Evolutionary conservation across 2,113 vertebrate genomes (phyloP).

Genomic region (Herpailurus yagouaroundi): DNA sequence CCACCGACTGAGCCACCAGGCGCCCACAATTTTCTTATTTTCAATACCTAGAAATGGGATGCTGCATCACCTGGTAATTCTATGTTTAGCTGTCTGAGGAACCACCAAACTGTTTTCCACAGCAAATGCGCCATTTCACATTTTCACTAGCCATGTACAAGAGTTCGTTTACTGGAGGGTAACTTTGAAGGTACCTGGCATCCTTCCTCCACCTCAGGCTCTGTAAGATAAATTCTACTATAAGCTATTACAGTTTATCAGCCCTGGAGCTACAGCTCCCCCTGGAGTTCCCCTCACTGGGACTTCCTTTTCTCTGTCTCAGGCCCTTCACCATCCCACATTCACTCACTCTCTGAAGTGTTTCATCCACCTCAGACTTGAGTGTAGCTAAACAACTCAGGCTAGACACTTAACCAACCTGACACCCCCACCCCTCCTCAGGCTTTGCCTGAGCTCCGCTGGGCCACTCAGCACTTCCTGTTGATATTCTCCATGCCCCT

Average conservation of each 20-base stretch:
- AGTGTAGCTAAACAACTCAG: not conserved
- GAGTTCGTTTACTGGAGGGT: not conserved
- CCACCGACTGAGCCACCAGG: no score
- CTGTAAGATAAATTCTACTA: not conserved
- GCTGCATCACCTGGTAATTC: conserved; percentile 43
- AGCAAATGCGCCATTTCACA: not conserved
- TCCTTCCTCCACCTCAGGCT: not conserved
- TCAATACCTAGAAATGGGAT: conserved; percentile 48
- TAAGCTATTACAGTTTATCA: not conserved
- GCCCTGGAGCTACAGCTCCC: not conserved
- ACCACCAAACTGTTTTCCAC: conserved; percentile 14
- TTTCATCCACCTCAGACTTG: not conserved
- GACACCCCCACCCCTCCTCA: not conserved
- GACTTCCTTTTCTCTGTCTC: not conserved
- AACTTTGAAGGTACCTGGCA: not conserved
- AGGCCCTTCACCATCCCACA: not conserved
- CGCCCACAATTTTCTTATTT: not conserved
- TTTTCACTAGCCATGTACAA: not conserved
- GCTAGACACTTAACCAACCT: not conserved
- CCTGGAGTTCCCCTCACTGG: not conserved
- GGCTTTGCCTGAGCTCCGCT: not conserved
- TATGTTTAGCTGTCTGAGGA: conserved; percentile 54
- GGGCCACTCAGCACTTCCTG: not conserved
- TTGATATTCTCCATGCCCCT: not conserved
- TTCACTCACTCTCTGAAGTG: not conserved